Conservation (phyloP, 2,888 invertebrate species). For the Altica lythri region DNA sequence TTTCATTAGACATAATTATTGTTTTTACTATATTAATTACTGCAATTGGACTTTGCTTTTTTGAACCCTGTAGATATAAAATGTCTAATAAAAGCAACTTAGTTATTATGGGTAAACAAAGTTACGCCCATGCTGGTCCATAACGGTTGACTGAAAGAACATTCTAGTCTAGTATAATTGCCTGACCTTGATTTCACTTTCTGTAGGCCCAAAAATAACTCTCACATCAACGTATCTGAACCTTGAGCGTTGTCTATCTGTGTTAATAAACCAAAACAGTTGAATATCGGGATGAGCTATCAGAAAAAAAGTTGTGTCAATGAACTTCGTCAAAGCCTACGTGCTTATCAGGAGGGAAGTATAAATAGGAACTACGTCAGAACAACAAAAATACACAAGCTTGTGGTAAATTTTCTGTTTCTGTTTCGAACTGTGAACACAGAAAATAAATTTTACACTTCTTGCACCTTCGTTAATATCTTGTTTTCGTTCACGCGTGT, state of each 20-base stretch:
- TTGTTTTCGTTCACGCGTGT: too few species aligned
- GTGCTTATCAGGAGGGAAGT: conserved; percentile 10
- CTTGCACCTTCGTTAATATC: too few species aligned
- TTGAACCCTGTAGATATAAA: too few species aligned
- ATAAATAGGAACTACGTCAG: conserved; percentile 18
- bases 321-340: conserved; percentile 17
- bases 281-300: conserved; percentile 17
- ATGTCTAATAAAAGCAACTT: too few species aligned
- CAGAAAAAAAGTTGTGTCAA: conserved; percentile 21
- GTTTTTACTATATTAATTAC: too few species aligned
- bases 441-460: too few species aligned
- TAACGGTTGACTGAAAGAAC: not conserved
- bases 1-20: too few species aligned
- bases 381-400: not conserved
- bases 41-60: too few species aligned
- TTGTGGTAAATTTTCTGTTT: too few species aligned
- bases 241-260: conserved; percentile 16
- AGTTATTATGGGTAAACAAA: too few species aligned
- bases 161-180: conserved; percentile 17
- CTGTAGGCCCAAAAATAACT: conserved; percentile 29
- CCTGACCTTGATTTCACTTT: conserved; percentile 44
- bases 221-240: conserved; percentile 16
- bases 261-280: conserved; percentile 20
- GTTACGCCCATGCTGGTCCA: not conserved
- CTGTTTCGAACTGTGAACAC: too few species aligned